These are phyloP conservation scores for Ennomos fuscantarius DNA, from an alignment of 2,888 invertebrate genomes.

Conservation along the genomic window DNA sequence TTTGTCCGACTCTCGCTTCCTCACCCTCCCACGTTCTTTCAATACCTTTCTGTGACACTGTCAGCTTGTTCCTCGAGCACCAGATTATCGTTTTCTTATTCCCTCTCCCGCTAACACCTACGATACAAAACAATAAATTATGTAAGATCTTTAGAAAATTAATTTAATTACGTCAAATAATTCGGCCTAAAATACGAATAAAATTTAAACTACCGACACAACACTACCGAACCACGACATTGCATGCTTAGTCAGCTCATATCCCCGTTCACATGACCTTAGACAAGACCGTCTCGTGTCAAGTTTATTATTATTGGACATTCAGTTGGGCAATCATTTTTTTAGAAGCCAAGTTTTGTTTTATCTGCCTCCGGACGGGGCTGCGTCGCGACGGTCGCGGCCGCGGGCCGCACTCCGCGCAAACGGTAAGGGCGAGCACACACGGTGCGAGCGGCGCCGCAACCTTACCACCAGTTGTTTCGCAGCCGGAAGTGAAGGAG, in stretches of 20 bases:
- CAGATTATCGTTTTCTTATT: constrained; percentile 57
- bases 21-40: constrained; percentile 72
- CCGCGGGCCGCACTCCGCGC: constrained; percentile 5
- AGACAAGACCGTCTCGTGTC: constrained; percentile 78
- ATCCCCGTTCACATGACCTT: constrained; percentile 79
- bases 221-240: constrained; percentile 79
- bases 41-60: constrained; percentile 71
- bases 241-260: constrained; percentile 83
- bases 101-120: constrained; percentile 57
- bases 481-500: constrained; percentile 7
- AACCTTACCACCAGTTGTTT: constrained; percentile 5
- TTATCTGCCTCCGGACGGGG: constrained; percentile 69
- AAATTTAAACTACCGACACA: constrained; percentile 59
- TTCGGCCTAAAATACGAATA: constrained; percentile 71
- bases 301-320: constrained; percentile 62
- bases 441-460: constrained; percentile 19
- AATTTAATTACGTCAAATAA: constrained; percentile 49
- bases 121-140: constrained; percentile 53
- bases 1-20: constrained; percentile 72
- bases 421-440: constrained; percentile 39
- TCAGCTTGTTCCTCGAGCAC: constrained; percentile 79
- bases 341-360: constrained; percentile 67
- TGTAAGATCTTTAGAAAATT: constrained; percentile 44
- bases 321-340: constrained; percentile 72
- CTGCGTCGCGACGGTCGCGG: constrained; percentile 59